A percentile compares a stretch with the other conserved stretches of the same genome.
These are phyloP conservation scores for Chelon auratus DNA, from an alignment of 2,797 vertebrate species.

Conservation along the genomic window DNA sequence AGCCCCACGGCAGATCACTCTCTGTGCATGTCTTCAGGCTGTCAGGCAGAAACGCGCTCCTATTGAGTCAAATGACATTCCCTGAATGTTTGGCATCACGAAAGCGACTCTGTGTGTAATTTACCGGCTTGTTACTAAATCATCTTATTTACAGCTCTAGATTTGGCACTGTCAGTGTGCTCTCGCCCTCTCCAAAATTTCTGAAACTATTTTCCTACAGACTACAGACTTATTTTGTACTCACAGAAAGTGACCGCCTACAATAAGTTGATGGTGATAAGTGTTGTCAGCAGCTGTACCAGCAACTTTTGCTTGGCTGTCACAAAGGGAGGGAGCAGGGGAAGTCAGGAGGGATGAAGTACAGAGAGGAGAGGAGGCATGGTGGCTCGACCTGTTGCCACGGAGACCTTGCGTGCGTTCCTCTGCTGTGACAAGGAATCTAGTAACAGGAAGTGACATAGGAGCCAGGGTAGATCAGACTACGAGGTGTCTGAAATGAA, in stretches of 20 bases:
- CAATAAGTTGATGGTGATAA: slow-evolving; percentile 42
- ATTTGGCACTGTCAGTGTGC: slow-evolving; percentile 24
- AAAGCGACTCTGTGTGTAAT: slow-evolving; percentile 52
- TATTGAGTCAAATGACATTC: slow-evolving; percentile 66
- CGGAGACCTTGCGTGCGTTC: slow-evolving; percentile 46
- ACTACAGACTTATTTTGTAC: slow-evolving; percentile 4
- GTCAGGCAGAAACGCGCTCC: slow-evolving; percentile 39
- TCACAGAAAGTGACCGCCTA: slow-evolving; percentile 7
- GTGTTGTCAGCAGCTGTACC: slow-evolving; percentile 42
- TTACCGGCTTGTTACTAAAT: slow-evolving; percentile 65
- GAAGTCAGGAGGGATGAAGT: slow-evolving; percentile 7
- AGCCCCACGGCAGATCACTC: slow-evolving; percentile 43
- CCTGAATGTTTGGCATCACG: slow-evolving; percentile 71
- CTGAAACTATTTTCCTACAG: slow-evolving; percentile 31
- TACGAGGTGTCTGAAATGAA: slow-evolving; percentile 80
- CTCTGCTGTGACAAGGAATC: slow-evolving; percentile 74
- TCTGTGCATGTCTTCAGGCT: slow-evolving; percentile 48
- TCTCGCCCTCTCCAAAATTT: neutral
- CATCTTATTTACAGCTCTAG: slow-evolving; percentile 38
- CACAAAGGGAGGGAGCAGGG: slow-evolving; percentile 12
- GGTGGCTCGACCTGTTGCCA: slow-evolving; percentile 44
- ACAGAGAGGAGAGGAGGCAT: neutral
- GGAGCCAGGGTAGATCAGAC: slow-evolving; percentile 72
- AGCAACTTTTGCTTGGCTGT: slow-evolving; percentile 29
- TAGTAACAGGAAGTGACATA: slow-evolving; percentile 81